A percentile compares a stretch with the other conserved stretches of the same genome.
These are phyloP conservation scores for Oncorhynchus nerka DNA, from an alignment of 2,113 vertebrate genomes.

Conservation along the genomic window DNA sequence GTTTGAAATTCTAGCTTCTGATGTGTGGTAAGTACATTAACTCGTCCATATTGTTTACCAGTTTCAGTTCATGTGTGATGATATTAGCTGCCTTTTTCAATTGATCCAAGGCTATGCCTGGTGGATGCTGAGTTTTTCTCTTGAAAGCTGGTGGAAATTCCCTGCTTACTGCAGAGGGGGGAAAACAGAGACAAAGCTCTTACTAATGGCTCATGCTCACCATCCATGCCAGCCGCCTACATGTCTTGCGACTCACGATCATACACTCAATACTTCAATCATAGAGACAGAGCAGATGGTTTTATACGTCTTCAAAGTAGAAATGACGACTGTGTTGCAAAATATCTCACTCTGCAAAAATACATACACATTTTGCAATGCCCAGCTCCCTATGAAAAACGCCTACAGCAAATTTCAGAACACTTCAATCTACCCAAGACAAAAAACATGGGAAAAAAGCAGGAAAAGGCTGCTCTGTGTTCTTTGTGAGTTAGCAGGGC, in stretches of 20 bases:
- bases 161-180: constrained; percentile 23
- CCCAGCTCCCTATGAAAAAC: neutral
- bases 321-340: neutral
- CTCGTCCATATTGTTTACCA: constrained; percentile 48
- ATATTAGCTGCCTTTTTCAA: constrained; percentile 27
- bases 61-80: constrained; percentile 39
- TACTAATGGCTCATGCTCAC: neutral
- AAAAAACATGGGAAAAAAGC: neutral
- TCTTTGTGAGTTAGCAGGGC: neutral
- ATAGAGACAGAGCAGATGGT: too few relatives aligned
- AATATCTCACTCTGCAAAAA: neutral
- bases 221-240: neutral
- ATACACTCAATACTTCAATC: too few relatives aligned
- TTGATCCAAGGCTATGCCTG: constrained; percentile 1
- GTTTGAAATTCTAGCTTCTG: constrained; percentile 61
- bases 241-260: neutral
- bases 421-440: neutral
- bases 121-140: constrained; percentile 31
- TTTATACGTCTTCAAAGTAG: neutral
- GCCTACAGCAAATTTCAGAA: constrained; percentile 19
- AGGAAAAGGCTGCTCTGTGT: neutral
- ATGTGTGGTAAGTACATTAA: constrained; percentile 63
- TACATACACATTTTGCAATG: neutral
- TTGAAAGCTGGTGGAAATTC: constrained; percentile 38
- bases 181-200: neutral